Base-by-base conservation (phyloP, 2,888 invertebrate genomes). In the Nebria brevicollis region DNA sequence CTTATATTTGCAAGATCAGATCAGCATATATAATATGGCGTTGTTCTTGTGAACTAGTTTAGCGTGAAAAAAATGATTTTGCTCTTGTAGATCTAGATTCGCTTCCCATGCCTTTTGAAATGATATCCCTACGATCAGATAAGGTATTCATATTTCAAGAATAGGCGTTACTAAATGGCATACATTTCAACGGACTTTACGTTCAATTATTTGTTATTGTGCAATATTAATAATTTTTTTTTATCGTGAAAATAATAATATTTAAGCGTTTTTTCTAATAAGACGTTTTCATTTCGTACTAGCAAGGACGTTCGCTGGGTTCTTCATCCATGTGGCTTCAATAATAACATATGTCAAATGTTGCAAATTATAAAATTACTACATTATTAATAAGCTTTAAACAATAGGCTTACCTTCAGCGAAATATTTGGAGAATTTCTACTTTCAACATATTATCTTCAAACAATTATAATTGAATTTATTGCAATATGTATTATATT, bases 401-500 rank as follows among this genome's bases (percentile, higher is more conserved):
- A 54, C 25, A 70, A 26, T 70, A 70, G 25, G 11, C 25, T 70
- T 70, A 70, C 70, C 70, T 70, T 70, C 70, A 70, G 70, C 20
- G 13, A 70, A 70, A 70, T 70, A 70, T 70, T 70, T 70, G 70
- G 70, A 26, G 70, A 70, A 15, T 66, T 8, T 66, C 15, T 66
- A 25, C 54, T 54, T 54, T 1, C 54, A 54, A 11, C 54, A 13
- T 54, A 54, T 54, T 54, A 54, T 54, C 54, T 54, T 54, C 5
- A 34, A 34, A 54, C 13, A 54, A 54, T 54, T 54, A 11, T 54
- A 54, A 54, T 54, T 54, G 13, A 8, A 54, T 54, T 11, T 54
- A 54, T 54, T 54, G 13, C 54, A 54, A 54, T 54, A 54, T 13
- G 54, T 34, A 34, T 34, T 34, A 34, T 34, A 34, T 34, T 34